Percentiles rank a stretch among this genome's conserved stretches.
These are phyloP conservation scores for Pristionchus fissidentatus DNA, from an alignment of 2,888 invertebrate genomes.

Conservation along the genomic window DNA sequence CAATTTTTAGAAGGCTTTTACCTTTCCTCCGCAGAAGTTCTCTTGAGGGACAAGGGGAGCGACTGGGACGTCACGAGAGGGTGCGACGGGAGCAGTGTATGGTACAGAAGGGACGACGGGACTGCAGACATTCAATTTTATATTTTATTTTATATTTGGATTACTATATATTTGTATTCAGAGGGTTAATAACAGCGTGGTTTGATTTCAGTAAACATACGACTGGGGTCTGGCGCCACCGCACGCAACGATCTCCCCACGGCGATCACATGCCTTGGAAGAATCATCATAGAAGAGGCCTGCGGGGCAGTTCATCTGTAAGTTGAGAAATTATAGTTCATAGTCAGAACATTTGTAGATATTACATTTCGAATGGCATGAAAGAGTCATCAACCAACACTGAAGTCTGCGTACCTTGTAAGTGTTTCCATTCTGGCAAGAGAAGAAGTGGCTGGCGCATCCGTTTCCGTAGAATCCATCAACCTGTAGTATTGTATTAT, in stretches of 20 bases:
- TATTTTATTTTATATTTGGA: too few relatives aligned
- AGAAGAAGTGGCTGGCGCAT: constrained; percentile 37
- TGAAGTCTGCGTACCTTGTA: neutral
- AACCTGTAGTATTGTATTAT: too few relatives aligned
- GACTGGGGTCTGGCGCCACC: constrained; percentile 15
- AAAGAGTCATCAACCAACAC: neutral
- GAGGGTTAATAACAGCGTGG: neutral
- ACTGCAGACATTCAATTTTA: too few relatives aligned
- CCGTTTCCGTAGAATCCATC: constrained; percentile 46
- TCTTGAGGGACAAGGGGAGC: neutral
- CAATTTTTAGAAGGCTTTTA: too few relatives aligned
- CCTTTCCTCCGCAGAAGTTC: constrained; percentile 44
- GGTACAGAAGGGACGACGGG: too few relatives aligned
- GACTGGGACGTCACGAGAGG: constrained; percentile 10
- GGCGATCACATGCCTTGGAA: constrained; percentile 15
- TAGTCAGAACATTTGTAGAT: neutral
- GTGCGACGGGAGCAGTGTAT: neutral
- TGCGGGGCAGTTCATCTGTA: constrained; percentile 34
- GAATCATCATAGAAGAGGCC: constrained; percentile 38
- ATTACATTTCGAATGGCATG: neutral
- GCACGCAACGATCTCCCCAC: constrained; percentile 5
- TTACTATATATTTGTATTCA: too few relatives aligned
- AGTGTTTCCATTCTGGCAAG: constrained; percentile 38
- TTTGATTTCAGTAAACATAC: neutral
- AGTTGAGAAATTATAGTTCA: neutral